phyloP scores from a whole-genome alignment of 2,797 vertebrate genomes.

The Malacoctenus gilli region DNA sequence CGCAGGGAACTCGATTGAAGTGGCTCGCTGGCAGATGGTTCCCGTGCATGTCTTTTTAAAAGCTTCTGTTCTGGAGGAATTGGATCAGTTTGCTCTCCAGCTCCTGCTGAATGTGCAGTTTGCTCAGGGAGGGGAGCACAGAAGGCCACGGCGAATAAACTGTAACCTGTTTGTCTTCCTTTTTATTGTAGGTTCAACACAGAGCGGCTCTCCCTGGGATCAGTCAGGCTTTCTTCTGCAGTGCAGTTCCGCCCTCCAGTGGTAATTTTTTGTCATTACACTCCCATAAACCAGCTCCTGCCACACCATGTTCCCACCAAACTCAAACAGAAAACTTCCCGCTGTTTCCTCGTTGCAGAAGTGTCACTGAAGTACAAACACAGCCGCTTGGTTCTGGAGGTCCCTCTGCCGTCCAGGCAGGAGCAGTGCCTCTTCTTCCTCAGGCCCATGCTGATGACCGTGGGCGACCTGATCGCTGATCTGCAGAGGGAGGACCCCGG shows the following conservation, averaged over 20 bases:
- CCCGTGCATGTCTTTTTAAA: neutral
- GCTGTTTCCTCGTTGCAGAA: conserved; percentile 68
- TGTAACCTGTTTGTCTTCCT: neutral
- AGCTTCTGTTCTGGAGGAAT: conserved; percentile 13
- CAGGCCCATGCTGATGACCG: conserved; percentile 85
- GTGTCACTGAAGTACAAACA: conserved; percentile 84
- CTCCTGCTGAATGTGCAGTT: conserved; percentile 28
- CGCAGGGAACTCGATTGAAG: conserved; percentile 14
- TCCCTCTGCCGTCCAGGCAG: conserved; percentile 87
- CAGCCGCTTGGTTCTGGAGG: conserved; percentile 86
- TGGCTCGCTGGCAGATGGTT: conserved; percentile 4
- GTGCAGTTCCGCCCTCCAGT: conserved; percentile 65
- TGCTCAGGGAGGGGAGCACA: conserved; percentile 21
- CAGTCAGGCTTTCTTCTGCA: conserved; percentile 63
- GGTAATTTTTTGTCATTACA: conserved; percentile 65
- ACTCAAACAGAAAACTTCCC: neutral
- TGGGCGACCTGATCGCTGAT: conserved; percentile 86
- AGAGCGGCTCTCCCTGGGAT: conserved; percentile 28
- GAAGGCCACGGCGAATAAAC: neutral
- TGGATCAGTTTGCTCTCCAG: conserved; percentile 23
- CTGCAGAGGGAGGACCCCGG: conserved; percentile 88
- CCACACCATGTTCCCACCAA: neutral
- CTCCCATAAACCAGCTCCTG: neutral
- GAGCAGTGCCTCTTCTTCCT: conserved; percentile 90
- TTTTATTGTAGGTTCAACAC: conserved; percentile 50